Percentiles rank a stretch among this genome's conserved stretches.
phyloP scores from a whole-genome alignment of 1,140 invertebrate species.

The Apis mellifera region DNA sequence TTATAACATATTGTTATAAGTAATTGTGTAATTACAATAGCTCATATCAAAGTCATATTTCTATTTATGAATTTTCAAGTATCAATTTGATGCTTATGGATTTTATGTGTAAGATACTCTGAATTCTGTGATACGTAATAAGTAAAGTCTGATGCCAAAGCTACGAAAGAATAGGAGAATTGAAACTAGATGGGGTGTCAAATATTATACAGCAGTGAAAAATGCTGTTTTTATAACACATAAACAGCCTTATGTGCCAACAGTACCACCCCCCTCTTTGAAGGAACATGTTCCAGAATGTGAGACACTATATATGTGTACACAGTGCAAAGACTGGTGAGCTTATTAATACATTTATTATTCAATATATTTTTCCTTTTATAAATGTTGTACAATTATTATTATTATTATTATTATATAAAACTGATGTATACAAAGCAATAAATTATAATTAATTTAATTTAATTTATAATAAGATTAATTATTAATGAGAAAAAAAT shows the following conservation, averaged over 20 bases:
- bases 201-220: conserved; percentile 68
- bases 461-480: not conserved
- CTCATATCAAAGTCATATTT: not conserved
- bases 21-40: not conserved
- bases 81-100: conserved; percentile 3
- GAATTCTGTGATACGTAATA: conserved; percentile 25
- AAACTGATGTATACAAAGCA: too few species aligned
- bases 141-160: conserved; percentile 57
- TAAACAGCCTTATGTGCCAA: conserved; percentile 64
- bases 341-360: not conserved
- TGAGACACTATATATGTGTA: conserved; percentile 63
- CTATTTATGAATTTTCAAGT: conserved; percentile 17
- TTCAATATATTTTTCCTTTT: not conserved
- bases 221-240: conserved; percentile 69
- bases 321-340: conserved; percentile 75
- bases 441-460: not conserved
- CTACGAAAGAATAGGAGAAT: conserved; percentile 64
- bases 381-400: not conserved
- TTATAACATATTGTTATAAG: not conserved
- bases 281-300: conserved; percentile 47
- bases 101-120: conserved; percentile 17
- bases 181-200: conserved; percentile 61
- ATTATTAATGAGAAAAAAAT: conserved; percentile 4
- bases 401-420: not conserved
- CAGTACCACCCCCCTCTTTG: conserved; percentile 62